phyloP scores from a whole-genome alignment of 2,797 vertebrate species.

The Furcifer pardalis region DNA sequence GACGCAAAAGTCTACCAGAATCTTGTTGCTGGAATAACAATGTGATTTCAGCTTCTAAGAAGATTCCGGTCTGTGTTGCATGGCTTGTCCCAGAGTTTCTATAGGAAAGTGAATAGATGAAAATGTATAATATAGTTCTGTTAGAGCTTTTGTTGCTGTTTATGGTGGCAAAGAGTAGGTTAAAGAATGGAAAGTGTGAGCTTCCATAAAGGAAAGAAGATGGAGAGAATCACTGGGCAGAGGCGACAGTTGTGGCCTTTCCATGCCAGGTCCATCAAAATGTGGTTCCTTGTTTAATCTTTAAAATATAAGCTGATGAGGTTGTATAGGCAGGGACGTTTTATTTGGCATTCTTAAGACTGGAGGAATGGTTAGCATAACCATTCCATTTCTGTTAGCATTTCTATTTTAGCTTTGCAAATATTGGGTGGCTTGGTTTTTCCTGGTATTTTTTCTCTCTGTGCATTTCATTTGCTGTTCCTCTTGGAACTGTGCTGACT shows the following conservation, averaged over 20 bases:
- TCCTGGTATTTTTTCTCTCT: neutral
- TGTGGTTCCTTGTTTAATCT: neutral
- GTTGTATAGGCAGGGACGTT: neutral
- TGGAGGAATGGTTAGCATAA: neutral
- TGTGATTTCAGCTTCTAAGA: too few species aligned
- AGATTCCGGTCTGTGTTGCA: too few species aligned
- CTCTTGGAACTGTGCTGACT: conserved; percentile 8
- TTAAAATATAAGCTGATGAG: neutral
- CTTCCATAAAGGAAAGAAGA: neutral
- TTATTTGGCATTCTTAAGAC: neutral
- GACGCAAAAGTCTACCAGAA: too few species aligned
- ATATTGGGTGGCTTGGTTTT: conserved; percentile 22
- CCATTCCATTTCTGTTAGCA: neutral
- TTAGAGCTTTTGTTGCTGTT: neutral
- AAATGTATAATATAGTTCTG: neutral
- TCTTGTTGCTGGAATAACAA: too few species aligned
- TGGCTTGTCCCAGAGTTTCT: neutral
- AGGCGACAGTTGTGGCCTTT: too few species aligned
- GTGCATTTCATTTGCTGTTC: neutral
- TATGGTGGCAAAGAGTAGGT: neutral
- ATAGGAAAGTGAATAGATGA: neutral
- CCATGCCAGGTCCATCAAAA: neutral
- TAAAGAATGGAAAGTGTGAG: neutral
- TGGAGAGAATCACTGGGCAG: neutral
- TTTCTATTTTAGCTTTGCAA: conserved; percentile 34